Conservation (phyloP, 1,140 invertebrate species). For the Drosophila persimilis region DNA sequence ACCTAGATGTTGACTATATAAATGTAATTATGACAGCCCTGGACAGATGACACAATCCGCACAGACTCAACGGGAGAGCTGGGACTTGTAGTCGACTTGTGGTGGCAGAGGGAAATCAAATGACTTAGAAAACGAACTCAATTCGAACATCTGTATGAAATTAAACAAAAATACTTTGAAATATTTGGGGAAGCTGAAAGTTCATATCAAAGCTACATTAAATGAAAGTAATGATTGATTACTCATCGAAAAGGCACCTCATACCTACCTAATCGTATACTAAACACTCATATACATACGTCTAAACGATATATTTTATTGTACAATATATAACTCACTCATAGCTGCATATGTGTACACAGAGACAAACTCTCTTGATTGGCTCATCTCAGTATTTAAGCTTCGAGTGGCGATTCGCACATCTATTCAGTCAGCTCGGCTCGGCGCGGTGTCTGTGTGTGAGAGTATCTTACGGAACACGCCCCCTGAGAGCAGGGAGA, state of each 20-base stretch:
- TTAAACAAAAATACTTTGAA: background rate
- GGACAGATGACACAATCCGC: slow-evolving; percentile 60
- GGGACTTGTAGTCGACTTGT: slow-evolving; percentile 9
- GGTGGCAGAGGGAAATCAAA: slow-evolving; percentile 36
- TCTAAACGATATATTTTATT: slow-evolving; percentile 41
- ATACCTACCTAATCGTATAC: too few relatives aligned
- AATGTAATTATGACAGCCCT: slow-evolving; percentile 75
- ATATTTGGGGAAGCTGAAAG: too few relatives aligned
- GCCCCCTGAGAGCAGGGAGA: slow-evolving; percentile 65
- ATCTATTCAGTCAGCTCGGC: slow-evolving; percentile 29
- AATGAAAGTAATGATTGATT: background rate
- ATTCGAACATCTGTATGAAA: too few relatives aligned
- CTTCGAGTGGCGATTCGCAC: slow-evolving; percentile 52
- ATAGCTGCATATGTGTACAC: slow-evolving; percentile 18
- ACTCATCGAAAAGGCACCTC: too few relatives aligned
- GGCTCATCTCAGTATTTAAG: slow-evolving; percentile 38
- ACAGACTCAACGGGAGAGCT: slow-evolving; percentile 26
- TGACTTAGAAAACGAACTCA: slow-evolving; percentile 45
- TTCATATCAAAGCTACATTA: background rate
- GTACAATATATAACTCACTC: slow-evolving; percentile 22
- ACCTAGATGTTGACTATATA: slow-evolving; percentile 67
- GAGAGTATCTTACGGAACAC: slow-evolving; percentile 58
- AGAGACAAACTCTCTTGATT: slow-evolving; percentile 43
- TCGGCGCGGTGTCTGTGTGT: slow-evolving; percentile 24
- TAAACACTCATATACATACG: slow-evolving; percentile 5